Percentiles rank a stretch among this genome's conserved stretches.
Conservation (phyloP, 2,113 vertebrate species). For the Pleuronectes platessa region DNA sequence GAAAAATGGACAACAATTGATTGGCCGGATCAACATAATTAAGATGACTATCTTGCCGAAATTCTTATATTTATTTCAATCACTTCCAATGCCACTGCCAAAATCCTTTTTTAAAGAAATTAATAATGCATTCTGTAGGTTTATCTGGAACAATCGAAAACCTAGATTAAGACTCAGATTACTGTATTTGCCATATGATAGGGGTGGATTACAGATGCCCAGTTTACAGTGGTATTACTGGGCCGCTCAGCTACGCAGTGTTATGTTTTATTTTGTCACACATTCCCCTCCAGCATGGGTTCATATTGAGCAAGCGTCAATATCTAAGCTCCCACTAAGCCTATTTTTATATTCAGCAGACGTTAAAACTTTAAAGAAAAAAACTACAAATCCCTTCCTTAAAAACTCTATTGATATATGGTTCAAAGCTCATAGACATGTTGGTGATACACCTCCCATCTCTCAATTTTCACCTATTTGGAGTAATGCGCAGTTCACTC, state of each 20-base stretch:
- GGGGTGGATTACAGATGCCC: background rate
- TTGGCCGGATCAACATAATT: background rate
- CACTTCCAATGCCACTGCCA: background rate
- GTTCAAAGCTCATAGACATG: constrained; percentile 3
- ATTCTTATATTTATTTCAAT: constrained; percentile 5
- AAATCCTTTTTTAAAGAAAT: constrained; percentile 5
- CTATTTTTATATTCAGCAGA: constrained; percentile 5
- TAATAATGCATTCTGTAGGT: background rate
- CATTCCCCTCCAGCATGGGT: constrained; percentile 8
- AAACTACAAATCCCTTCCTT: background rate
- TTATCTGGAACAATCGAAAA: constrained; percentile 13
- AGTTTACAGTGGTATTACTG: constrained; percentile 1
- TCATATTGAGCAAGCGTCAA: background rate
- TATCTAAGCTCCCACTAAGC: constrained; percentile 14
- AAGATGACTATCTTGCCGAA: constrained; percentile 7
- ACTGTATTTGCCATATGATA: background rate
- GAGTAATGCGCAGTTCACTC: constrained; percentile 4
- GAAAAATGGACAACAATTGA: constrained; percentile 4
- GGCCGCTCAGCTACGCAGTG: background rate
- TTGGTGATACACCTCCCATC: background rate
- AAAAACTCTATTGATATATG: constrained; percentile 7
- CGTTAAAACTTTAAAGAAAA: background rate
- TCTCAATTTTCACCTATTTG: constrained; percentile 1
- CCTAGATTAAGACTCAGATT: background rate
- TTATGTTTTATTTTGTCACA: constrained; percentile 3